A percentile compares a stretch with the other conserved stretches of the same genome.
Conservation (phyloP, 2,888 invertebrate genomes). For the Bruchidius siliquastri region DNA sequence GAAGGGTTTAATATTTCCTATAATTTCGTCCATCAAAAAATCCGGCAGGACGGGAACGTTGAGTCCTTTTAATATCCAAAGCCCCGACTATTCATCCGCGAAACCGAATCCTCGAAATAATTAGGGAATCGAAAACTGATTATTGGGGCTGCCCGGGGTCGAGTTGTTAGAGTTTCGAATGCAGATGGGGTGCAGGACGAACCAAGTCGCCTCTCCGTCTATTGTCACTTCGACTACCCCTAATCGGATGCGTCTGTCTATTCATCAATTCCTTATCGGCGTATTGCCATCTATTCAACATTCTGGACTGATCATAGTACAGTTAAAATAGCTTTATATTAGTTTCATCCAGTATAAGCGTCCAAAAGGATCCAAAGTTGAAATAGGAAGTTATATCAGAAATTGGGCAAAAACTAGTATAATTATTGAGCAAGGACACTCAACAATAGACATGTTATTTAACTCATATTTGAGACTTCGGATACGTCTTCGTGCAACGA, state of each 20-base stretch:
- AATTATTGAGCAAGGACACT: no score
- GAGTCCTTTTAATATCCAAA: not conserved
- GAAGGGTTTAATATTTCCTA: not conserved
- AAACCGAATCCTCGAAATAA: slow-evolving; percentile 29
- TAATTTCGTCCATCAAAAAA: not conserved
- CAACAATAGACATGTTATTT: no score
- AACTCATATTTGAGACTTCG: no score
- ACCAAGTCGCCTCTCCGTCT: slow-evolving; percentile 33
- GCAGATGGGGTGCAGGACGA: slow-evolving; percentile 35
- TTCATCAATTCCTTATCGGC: slow-evolving; percentile 35
- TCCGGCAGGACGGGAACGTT: not conserved
- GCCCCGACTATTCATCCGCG: slow-evolving; percentile 5
- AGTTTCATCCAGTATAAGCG: not conserved
- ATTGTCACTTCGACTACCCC: slow-evolving; percentile 21
- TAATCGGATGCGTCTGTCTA: slow-evolving; percentile 36
- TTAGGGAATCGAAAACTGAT: slow-evolving; percentile 38
- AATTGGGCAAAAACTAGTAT: no score
- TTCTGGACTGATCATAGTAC: not conserved
- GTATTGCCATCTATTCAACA: slow-evolving; percentile 22
- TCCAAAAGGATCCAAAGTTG: no score
- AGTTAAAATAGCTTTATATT: not conserved
- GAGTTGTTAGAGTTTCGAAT: slow-evolving; percentile 33
- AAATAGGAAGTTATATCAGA: no score
- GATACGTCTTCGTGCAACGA: no score
- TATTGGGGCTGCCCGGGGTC: slow-evolving; percentile 30